Conservation (phyloP, 2,113 vertebrate genomes). For the Redunca redunca region DNA sequence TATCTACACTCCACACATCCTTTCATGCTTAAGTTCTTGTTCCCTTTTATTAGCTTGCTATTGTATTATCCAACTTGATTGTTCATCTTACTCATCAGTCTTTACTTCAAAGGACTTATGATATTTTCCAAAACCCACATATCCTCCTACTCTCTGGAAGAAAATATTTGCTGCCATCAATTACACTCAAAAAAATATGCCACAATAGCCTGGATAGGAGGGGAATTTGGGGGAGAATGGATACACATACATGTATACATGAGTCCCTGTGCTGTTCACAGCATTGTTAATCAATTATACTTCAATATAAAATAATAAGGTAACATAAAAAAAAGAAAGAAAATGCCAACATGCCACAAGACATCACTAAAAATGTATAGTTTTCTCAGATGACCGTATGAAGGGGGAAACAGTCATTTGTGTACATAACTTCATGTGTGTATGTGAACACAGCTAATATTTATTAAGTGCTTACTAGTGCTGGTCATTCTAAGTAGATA, state of each 20-base stretch:
- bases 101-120: not conserved
- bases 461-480: not conserved
- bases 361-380: not conserved
- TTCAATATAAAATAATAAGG: not conserved
- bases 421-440: not conserved
- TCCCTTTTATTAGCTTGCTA: not conserved
- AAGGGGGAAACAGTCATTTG: not conserved
- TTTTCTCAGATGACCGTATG: not conserved
- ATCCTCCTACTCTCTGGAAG: not conserved
- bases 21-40: not conserved
- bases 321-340: not conserved
- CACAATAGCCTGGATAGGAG: not conserved
- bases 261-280: not conserved
- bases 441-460: not conserved
- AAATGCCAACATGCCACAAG: not conserved
- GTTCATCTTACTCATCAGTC: not conserved
- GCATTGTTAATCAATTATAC: not conserved
- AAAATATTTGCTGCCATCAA: not conserved
- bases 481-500: not conserved
- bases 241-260: not conserved
- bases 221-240: not conserved
- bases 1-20: not conserved
- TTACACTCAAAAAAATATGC: not conserved
- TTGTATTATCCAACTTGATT: not conserved
- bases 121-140: constrained; percentile 26